Conservation (phyloP, 2,113 vertebrate genomes). For the Desmodus rotundus region DNA sequence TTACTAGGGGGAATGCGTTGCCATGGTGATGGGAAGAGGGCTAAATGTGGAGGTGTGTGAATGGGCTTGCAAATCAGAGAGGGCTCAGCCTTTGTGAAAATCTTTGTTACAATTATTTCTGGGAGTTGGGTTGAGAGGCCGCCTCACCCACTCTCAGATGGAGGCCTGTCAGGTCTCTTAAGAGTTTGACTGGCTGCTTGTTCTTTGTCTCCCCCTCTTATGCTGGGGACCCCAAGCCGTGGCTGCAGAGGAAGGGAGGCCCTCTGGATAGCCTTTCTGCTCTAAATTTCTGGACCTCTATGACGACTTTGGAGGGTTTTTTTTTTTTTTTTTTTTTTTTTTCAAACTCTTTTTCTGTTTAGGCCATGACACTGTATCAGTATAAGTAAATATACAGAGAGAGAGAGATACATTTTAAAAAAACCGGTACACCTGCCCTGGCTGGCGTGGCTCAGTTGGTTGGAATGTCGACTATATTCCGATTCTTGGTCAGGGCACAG, state of each 20-base stretch:
- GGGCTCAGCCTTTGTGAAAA: background rate
- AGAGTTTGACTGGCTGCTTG: accelerated
- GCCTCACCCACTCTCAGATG: background rate
- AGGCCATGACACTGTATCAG: background rate
- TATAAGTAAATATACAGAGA: background rate
- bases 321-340: background rate
- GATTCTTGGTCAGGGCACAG: too few species aligned
- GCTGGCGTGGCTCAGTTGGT: too few species aligned
- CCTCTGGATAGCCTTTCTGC: background rate
- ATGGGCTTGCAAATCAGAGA: background rate
- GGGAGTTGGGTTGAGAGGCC: background rate
- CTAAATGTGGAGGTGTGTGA: background rate
- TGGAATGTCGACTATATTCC: too few species aligned
- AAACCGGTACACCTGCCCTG: too few species aligned
- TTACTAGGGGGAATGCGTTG: background rate
- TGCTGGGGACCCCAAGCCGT: background rate
- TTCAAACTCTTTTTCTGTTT: background rate
- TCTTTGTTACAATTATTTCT: background rate
- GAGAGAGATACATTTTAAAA: background rate
- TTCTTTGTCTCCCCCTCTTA: background rate
- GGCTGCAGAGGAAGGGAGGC: background rate
- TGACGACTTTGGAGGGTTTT: background rate
- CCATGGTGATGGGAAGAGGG: conserved; percentile 22
- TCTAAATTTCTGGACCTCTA: background rate
- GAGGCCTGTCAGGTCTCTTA: background rate